Conservation (phyloP, 2,888 invertebrate species). For the Leucozona laternaria region DNA sequence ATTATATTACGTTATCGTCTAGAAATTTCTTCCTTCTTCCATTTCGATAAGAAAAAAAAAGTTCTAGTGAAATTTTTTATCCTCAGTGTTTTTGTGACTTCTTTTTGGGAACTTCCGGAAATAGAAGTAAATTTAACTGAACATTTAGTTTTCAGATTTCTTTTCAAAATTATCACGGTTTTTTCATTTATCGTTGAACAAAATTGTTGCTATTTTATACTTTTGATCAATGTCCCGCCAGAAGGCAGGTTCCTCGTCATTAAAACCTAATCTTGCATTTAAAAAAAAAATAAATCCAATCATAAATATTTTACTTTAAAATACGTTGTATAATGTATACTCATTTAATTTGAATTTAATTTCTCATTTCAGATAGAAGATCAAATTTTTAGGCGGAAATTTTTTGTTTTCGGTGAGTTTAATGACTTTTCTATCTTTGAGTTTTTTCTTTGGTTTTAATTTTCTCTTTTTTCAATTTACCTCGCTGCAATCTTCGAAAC, state of each 20-base stretch:
- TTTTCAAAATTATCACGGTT: neutral
- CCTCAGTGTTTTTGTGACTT: no score
- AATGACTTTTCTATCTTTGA: slow-evolving; percentile 53
- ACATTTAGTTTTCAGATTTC: neutral
- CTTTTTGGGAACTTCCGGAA: slow-evolving; percentile 1
- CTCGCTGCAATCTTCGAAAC: neutral
- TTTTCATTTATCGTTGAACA: no score
- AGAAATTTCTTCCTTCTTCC: slow-evolving; percentile 47
- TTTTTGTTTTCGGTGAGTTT: slow-evolving; percentile 75
- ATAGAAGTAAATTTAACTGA: neutral
- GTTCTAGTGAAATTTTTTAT: neutral
- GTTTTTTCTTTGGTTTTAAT: neutral
- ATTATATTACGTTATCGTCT: slow-evolving; percentile 69
- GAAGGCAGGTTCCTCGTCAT: neutral
- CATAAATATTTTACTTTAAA: no score
- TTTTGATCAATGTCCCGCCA: neutral
- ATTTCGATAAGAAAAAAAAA: slow-evolving; percentile 4
- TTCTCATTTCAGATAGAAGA: slow-evolving; percentile 65
- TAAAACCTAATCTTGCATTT: neutral
- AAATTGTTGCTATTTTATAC: neutral
- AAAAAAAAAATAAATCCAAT: no score
- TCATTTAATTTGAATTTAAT: neutral
- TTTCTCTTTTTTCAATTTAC: neutral
- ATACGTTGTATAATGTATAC: no score
- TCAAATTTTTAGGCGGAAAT: slow-evolving; percentile 65